Evolutionary conservation across 2,888 invertebrate genomes (phyloP), one percentile per base, ranked within the genome.

Genomic region (Mimachlamys varia): DNA sequence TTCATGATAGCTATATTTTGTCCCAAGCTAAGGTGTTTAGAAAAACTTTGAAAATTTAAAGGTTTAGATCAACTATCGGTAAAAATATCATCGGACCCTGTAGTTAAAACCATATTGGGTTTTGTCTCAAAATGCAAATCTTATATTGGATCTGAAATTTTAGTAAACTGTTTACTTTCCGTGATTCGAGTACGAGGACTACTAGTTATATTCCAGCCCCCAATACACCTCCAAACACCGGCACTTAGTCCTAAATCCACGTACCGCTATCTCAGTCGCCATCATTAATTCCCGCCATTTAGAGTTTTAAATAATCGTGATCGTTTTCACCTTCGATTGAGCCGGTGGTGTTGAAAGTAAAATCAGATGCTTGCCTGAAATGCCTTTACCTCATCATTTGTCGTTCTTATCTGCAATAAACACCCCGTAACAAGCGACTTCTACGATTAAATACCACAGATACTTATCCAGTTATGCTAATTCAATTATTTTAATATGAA

Each of bases 401-500:
- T 76, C 76, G 27, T 33, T 12, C 22, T 76, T 76, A 76, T 76
- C 76, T 33, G 27, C 13, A 76, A 76, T 22, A 76, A 76, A 76
- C 76, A 76, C 76, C 27, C 22, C 33, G 27, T 76, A 76, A 76
- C 76, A 76, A 76, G 76, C 27, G 76, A 76, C 76, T 76, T 27
- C 13, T 13, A 76, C 76, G 76, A 76, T 76, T 76, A 76, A 76
- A 76, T 76, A 76, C 76, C 76, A 12, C 76, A 91, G 88, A 58
- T 90, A 90, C 89, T 91, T 91, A 91, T 91, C 89, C 58, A 58
- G 89, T 91, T 93, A 92, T 91, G 89, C 88, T 94, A 94, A 94
- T 93, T 94, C 88, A 93, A 93, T 94, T 94, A 93, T 93, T 92
- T 93, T 93, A 92, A 93, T 93, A 92, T 89, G 91, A 87, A 91